phyloP scores from a whole-genome alignment of 2,113 vertebrate species.

The Takifugu bimaculatus region DNA sequence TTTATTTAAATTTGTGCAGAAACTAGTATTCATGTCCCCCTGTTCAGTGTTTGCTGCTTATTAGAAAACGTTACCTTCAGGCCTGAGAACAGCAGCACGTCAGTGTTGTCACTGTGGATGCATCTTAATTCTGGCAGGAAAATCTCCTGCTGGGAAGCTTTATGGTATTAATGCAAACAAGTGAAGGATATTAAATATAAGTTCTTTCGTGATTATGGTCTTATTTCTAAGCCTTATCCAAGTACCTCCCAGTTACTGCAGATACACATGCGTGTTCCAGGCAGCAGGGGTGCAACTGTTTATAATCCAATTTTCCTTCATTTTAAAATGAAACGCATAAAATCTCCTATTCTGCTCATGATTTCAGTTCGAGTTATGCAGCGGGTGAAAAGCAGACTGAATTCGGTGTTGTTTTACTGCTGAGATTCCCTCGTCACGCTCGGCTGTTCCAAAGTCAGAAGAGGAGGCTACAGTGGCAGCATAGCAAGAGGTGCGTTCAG shows the following conservation, averaged over 20 bases:
- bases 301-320: constrained; percentile 21
- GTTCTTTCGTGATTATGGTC: constrained; percentile 1
- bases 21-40: too few species aligned
- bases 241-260: accelerated
- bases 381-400: too few species aligned
- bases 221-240: constrained; percentile 1
- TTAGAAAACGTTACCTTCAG: neutral
- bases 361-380: neutral
- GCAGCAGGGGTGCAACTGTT: constrained; percentile 15
- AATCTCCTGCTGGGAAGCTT: neutral
- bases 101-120: too few species aligned
- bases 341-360: constrained; percentile 8
- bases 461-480: neutral
- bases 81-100: too few species aligned
- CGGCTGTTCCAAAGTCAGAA: neutral
- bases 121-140: neutral
- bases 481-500: neutral
- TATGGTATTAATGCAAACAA: neutral
- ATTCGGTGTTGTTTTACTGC: too few species aligned
- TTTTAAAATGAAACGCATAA: constrained; percentile 5
- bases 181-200: neutral
- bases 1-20: too few species aligned
- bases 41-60: neutral
- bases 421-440: neutral
- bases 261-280: neutral